Evolutionary conservation across 2,797 vertebrate genomes (phyloP).

Genomic region (Cryptoblepharus egeriae): DNA sequence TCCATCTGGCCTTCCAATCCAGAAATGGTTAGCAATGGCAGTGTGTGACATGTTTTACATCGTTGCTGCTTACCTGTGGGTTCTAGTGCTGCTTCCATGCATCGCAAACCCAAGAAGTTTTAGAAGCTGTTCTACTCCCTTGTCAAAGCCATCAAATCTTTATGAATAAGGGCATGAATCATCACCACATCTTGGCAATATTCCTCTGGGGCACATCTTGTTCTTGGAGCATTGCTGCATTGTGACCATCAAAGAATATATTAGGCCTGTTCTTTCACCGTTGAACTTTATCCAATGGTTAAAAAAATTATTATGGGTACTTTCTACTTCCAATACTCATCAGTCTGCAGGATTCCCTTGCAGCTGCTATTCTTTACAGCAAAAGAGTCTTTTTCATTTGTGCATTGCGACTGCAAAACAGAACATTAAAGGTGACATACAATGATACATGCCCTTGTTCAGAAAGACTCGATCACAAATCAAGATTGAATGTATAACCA

Average conservation of each 20-base stretch:
- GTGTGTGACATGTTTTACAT: too few species aligned
- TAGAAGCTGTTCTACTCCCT: too few species aligned
- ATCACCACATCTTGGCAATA: too few species aligned
- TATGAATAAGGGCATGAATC: too few species aligned
- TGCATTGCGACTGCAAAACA: not conserved
- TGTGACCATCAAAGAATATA: not conserved
- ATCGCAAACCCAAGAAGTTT: too few species aligned
- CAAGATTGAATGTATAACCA: constrained; percentile 18
- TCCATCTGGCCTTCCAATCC: too few species aligned
- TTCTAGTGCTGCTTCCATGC: too few species aligned
- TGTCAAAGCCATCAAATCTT: too few species aligned
- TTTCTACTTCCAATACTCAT: not conserved
- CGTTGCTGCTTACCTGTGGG: too few species aligned
- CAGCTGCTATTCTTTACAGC: not conserved
- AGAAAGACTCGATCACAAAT: not conserved
- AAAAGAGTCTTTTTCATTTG: not conserved
- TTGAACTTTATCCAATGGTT: not conserved
- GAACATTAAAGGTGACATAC: not conserved
- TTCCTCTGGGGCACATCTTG: too few species aligned
- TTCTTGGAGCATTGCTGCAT: too few species aligned
- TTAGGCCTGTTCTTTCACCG: not conserved
- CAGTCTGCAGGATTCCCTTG: not conserved
- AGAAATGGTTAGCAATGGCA: too few species aligned
- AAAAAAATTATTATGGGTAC: not conserved
- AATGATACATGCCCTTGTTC: constrained; percentile 7